Base-by-base conservation (phyloP, 1,140 invertebrate species). In the Lethrus apterus region DNA sequence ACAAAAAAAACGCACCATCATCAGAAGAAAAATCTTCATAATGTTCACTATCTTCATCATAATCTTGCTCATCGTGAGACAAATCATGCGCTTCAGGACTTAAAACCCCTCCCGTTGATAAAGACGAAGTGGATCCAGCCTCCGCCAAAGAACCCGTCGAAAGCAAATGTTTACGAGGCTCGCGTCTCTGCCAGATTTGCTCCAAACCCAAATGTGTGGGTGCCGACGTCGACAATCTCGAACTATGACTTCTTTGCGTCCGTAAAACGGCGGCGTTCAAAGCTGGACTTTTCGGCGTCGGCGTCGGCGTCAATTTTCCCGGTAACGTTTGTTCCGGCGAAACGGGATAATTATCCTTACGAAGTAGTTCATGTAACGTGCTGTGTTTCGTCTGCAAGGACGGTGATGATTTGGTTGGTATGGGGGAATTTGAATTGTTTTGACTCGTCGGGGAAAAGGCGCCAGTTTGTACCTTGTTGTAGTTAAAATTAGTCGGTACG, bases 1-100 rank as follows among this genome's bases (percentile, higher is more conserved):
- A n/a, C n/a, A n/a, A n/a, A n/a, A n/a, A n/a, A 38, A 14, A 42
- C 51, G 57, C 69, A 77, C 81, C 82, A 73, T 79, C 83, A 68
- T 89, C 87, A 54, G 81, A 87, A 43, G 84, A 86, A 42, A 82
- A 79, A 64, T 92, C 88, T 62, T 89, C 86, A 68, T 90, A 87
- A 71, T 87, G 80, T 60, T 86, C 89, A 43, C 89, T 85, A 43
- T 78, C 76, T 59, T 84, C 80, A 33, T 80, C 82, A 55, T 86
- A 85, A 62, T 81, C 78, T 42, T 78, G 76, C 70, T 93, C 86
- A 69, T 89, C 84, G 59, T 89, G 82, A 44, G 84, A 92, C 54
- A 84, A 80, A 59, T 87, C 87, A 57, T 81, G 79, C 35, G 77
- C 74, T 62, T 84, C 82, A 5, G 89, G 89, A 65, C 88, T 92